Conservation (phyloP, 2,797 vertebrate genomes). For the Neosalanx taihuensis region DNA sequence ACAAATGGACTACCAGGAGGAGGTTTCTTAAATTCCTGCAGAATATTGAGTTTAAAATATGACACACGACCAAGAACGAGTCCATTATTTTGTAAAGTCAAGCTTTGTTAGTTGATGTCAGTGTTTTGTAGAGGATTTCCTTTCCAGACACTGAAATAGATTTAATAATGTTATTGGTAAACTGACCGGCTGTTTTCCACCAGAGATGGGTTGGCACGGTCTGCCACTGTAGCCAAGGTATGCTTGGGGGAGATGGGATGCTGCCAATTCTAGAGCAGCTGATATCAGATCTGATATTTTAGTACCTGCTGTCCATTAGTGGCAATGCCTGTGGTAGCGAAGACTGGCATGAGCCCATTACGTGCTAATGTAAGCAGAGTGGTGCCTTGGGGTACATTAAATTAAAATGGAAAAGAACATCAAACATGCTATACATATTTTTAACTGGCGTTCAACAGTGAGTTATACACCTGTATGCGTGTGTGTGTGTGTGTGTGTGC, state of each 20-base stretch:
- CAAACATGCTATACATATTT: too few species aligned
- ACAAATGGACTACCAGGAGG: neutral
- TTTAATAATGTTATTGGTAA: neutral
- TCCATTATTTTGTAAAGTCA: neutral
- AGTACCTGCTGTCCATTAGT: constrained; percentile 38
- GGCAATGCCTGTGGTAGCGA: constrained; percentile 23
- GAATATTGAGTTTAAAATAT: neutral
- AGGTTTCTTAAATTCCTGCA: neutral
- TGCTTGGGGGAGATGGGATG: constrained; percentile 26
- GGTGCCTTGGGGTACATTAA: too few species aligned
- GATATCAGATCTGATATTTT: constrained; percentile 40
- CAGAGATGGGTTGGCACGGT: neutral
- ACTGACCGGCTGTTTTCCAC: neutral
- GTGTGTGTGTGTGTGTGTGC: too few species aligned
- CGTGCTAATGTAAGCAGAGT: too few species aligned
- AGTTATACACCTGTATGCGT: too few species aligned
- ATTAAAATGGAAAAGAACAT: too few species aligned
- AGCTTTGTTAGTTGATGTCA: neutral
- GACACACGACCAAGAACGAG: neutral
- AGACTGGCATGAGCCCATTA: too few species aligned
- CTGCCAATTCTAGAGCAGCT: constrained; percentile 34
- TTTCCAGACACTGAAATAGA: neutral
- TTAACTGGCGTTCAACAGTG: too few species aligned
- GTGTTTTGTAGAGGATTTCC: neutral
- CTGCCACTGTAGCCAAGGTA: neutral